Base-by-base conservation (phyloP, 2,888 invertebrate species). In the Noctua pronuba region DNA sequence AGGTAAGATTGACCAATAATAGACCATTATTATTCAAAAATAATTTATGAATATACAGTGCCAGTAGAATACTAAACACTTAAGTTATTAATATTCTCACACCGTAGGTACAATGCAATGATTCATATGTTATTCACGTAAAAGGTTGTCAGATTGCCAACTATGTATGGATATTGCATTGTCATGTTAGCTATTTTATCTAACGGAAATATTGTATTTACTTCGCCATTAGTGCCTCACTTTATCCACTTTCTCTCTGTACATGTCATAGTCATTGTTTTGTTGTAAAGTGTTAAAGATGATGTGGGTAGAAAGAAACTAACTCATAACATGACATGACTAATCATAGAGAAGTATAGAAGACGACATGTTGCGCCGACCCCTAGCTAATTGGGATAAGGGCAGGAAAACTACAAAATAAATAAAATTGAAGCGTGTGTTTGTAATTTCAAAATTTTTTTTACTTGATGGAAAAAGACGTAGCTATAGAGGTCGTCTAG, bases 91-190 rank as follows among this genome's bases (percentile, higher is more conserved):
- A 38, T 46, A 80, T 78, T 78, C 73, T 18, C 13, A 4, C 1
- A 31, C 21, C 21, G n/a, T 55, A 55, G 38, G 21, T 2, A 55
- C 21, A 80, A 58, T 66, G 46, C 31, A n/a, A n/a, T 79, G 62
- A 75, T 82, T 64, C 38, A 75, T 46, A 64, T 31, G n/a, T 67
- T 31, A 16, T 21, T 18, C 62, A 67, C 21, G 67, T 81, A 38
- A 67, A 55, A 6, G 38, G 62, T n/a, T 62, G 82, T 55, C 82
- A 31, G n/a, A 11, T n/a, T 62, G 75, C 73, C 55, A 73, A 60
- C 44, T 67, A 52, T n/a, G 55, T 28, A 49, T n/a, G n/a, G 13
- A 16, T 28, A 31, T 35, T 52, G 69, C 28, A 62, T 70, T 28
- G 75, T 75, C 60, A n/a, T 80, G 24, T n/a, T 21, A 64, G 58